Base-by-base conservation (phyloP, 2,797 vertebrate species). In the Acanthurus tractus region DNA sequence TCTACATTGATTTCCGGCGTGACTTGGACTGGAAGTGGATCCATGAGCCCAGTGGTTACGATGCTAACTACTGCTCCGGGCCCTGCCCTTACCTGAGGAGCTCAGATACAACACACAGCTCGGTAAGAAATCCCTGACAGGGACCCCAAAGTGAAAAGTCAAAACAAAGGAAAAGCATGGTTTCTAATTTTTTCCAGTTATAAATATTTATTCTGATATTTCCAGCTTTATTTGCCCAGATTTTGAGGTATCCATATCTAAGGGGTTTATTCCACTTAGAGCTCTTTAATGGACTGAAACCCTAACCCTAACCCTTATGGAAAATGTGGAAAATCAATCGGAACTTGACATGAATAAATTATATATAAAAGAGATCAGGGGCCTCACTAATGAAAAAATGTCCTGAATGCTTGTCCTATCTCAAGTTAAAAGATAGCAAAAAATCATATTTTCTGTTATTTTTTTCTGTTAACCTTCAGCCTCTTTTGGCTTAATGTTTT, bases 21-120 rank as follows among this genome's bases (percentile, higher is more conserved):
- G 97, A 98, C 78, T 93, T 98, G 79, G 96, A 97, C 93, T 98
- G 97, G 97, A 98, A 97, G 83, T 98, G 97, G 97, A 97, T 98
- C 85, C 97, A 98, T 0, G 97, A 98, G 90, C 97, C 97, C 2
- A 98, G 97, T 74, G 97, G 97, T 46, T 98, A 98, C 76, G 97
- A 96, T 2, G 97, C 97, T 72, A 98, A 98, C 94, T 98, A 97
- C 76, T 98, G 97, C 93, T 97, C 97, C 0, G 97, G 97, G 54
- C 97, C 97, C 1, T 98, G 97, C 77, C 97, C 97, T 0, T 98
- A 97, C 91, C 96, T 98, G 80, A 96, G 96, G 90, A 98, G 97
- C 0, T 94, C 97, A 52, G 97, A 98, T 73, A 97, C 96, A 8
- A 97, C 96, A 48, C 96, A 98, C 91, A 97, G 96, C 96, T 96